phyloP scores from a whole-genome alignment of 1,140 invertebrate genomes.

The Ctenoplectra terminalis region DNA sequence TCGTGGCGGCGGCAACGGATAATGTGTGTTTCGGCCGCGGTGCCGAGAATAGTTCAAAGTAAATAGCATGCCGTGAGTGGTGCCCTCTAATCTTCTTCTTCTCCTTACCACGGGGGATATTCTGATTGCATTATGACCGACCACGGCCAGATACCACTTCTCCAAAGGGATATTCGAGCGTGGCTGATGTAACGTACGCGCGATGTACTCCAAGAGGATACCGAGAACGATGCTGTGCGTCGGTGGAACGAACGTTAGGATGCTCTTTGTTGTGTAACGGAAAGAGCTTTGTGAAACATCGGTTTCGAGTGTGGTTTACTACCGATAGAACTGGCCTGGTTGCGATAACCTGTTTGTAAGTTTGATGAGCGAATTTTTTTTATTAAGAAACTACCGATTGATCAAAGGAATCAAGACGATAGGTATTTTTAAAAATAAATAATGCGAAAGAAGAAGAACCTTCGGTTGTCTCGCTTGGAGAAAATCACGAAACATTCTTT shows the following conservation, averaged over 20 bases:
- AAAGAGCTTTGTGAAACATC: slow-evolving; percentile 9
- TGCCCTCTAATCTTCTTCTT: slow-evolving; percentile 67
- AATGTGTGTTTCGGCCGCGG: slow-evolving; percentile 65
- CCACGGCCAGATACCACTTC: slow-evolving; percentile 56
- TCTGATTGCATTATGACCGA: slow-evolving; percentile 70
- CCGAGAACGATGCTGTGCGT: background rate
- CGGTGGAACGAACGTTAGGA: too few species aligned
- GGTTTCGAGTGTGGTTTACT: background rate
- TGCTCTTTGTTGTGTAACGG: slow-evolving; percentile 4
- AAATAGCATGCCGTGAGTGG: slow-evolving; percentile 67
- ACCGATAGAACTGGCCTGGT: background rate
- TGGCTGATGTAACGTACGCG: slow-evolving; percentile 50
- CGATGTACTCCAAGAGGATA: background rate
- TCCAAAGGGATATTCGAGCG: slow-evolving; percentile 56
- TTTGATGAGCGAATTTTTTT: too few species aligned
- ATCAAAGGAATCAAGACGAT: too few species aligned
- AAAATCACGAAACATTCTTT: too few species aligned
- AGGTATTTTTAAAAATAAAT: too few species aligned
- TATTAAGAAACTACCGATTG: too few species aligned
- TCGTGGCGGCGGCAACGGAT: slow-evolving; percentile 50
- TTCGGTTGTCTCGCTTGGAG: too few species aligned
- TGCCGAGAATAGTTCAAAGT: slow-evolving; percentile 71
- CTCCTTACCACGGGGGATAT: slow-evolving; percentile 61
- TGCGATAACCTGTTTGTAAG: too few species aligned
- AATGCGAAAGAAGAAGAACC: too few species aligned